Evolutionary conservation across 2,888 invertebrate species (phyloP).

Genomic region (Pristionchus japonicus): DNA sequence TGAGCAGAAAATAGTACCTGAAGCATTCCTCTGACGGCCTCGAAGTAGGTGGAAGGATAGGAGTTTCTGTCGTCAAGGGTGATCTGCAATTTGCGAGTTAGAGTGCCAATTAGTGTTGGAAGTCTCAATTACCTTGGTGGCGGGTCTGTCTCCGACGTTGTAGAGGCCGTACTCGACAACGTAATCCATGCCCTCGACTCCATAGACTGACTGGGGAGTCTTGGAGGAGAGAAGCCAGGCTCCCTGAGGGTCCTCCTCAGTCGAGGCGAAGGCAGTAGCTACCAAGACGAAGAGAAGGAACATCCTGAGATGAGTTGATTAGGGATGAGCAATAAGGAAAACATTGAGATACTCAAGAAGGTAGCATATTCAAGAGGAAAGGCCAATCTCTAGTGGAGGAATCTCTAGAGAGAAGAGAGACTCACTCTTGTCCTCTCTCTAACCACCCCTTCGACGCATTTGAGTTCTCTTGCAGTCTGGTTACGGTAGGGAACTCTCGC

Average conservation of each 20-base stretch:
- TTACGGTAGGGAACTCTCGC: constrained; percentile 52
- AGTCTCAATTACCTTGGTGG: constrained; percentile 58
- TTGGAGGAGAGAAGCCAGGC: constrained; percentile 91
- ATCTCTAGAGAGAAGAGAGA: background rate
- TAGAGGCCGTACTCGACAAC: constrained; percentile 93
- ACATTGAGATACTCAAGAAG: background rate
- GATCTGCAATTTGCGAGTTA: constrained; percentile 86
- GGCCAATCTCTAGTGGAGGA: background rate
- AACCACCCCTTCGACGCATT: constrained; percentile 9
- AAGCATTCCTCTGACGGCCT: constrained; percentile 89
- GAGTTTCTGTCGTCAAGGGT: constrained; percentile 87
- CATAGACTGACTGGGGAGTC: constrained; percentile 93
- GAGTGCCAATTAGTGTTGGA: too few relatives aligned
- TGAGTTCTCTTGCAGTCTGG: constrained; percentile 57
- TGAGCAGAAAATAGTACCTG: constrained; percentile 52
- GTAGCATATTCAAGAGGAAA: background rate
- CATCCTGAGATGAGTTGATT: constrained; percentile 32
- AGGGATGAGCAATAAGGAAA: background rate
- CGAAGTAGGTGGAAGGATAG: constrained; percentile 92
- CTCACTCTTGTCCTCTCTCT: background rate
- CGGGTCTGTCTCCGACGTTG: constrained; percentile 85
- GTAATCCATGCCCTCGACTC: constrained; percentile 96
- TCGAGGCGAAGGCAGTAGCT: background rate
- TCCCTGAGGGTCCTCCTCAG: constrained; percentile 46
- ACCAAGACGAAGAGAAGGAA: constrained; percentile 36